Evolutionary conservation across 2,113 vertebrate genomes (phyloP).

Genomic region (Tetrao urogallus): DNA sequence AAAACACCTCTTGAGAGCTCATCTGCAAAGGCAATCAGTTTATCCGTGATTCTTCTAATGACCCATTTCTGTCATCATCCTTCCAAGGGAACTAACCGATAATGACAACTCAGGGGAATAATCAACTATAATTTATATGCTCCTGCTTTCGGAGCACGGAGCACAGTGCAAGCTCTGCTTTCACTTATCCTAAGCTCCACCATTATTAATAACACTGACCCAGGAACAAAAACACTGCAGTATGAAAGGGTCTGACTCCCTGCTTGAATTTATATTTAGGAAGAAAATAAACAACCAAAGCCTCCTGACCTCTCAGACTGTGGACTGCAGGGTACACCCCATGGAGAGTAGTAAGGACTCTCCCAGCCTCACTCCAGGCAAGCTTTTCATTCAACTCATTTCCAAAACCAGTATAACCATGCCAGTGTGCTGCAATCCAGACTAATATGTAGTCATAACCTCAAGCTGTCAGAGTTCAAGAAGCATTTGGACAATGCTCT

Average conservation of each 20-base stretch:
- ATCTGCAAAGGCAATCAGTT: slow-evolving; percentile 64
- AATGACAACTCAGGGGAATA: slow-evolving; percentile 64
- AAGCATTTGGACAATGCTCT: neutral
- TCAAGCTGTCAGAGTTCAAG: neutral
- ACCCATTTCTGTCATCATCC: slow-evolving; percentile 67
- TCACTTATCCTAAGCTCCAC: neutral
- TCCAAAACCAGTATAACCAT: slow-evolving; percentile 37
- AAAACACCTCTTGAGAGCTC: slow-evolving; percentile 38
- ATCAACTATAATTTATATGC: slow-evolving; percentile 39
- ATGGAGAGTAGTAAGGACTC: neutral
- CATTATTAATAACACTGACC: slow-evolving; percentile 19
- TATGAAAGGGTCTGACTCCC: neutral
- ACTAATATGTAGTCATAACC: neutral
- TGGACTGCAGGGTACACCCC: neutral
- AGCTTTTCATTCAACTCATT: neutral
- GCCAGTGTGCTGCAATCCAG: slow-evolving; percentile 35
- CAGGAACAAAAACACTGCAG: neutral
- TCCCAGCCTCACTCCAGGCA: neutral
- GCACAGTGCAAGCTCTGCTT: neutral
- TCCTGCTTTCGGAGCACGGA: neutral
- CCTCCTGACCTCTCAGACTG: neutral
- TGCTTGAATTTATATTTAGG: slow-evolving; percentile 43
- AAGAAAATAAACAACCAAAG: slow-evolving; percentile 43
- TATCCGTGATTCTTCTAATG: slow-evolving; percentile 39
- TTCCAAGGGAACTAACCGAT: slow-evolving; percentile 51